These are phyloP conservation scores for Solea solea DNA, from an alignment of 2,113 vertebrate genomes.

Conservation along the genomic window DNA sequence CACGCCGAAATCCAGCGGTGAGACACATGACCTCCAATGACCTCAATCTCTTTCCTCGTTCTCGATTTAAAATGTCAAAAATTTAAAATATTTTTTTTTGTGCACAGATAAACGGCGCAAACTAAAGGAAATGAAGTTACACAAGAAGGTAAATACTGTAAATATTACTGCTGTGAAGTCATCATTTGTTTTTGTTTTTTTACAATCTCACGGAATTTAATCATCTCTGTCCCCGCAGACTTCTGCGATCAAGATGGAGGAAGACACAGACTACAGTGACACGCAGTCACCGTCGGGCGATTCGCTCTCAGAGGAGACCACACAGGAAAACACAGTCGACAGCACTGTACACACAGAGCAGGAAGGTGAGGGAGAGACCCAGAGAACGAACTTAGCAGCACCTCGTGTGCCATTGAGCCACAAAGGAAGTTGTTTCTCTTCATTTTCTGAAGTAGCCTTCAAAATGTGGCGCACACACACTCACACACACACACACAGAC, in stretches of 20 bases:
- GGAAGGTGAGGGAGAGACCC: constrained; percentile 76
- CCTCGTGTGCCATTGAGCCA: not conserved
- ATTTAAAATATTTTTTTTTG: constrained; percentile 15
- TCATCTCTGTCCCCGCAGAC: constrained; percentile 21
- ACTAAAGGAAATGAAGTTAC: constrained; percentile 79
- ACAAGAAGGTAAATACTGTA: constrained; percentile 83
- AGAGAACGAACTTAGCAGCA: no score
- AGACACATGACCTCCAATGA: constrained; percentile 32
- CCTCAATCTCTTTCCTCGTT: no score
- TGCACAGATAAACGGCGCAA: constrained; percentile 86
- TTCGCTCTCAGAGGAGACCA: constrained; percentile 52
- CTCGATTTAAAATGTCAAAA: not conserved
- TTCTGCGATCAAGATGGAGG: constrained; percentile 76
- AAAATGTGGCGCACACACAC: no score
- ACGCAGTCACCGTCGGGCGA: constrained; percentile 50
- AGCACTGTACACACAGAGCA: constrained; percentile 73
- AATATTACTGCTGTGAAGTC: not conserved
- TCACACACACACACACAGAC: not conserved
- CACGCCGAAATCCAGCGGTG: constrained; percentile 80
- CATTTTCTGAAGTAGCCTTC: no score
- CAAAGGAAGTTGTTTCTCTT: not conserved
- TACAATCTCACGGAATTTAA: not conserved
- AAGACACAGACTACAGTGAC: constrained; percentile 73
- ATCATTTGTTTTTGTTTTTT: not conserved
- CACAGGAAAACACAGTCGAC: constrained; percentile 86